These are phyloP conservation scores for Arenicola marina DNA, from an alignment of 2,888 invertebrate genomes.

Conservation along the genomic window DNA sequence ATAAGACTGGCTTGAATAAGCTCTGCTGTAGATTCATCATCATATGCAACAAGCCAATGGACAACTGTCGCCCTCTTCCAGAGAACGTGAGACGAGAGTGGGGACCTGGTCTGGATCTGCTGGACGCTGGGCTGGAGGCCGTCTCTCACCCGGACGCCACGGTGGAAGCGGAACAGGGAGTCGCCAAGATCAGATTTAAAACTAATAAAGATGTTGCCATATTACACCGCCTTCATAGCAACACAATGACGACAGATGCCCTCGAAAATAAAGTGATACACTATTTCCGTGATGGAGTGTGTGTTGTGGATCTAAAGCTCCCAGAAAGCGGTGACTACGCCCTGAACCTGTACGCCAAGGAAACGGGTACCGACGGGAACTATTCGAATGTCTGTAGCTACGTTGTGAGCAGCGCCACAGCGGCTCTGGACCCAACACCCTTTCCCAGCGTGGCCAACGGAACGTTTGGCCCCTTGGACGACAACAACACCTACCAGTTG, in stretches of 20 bases:
- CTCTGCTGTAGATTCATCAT: not conserved
- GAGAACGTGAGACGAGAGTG: conserved; percentile 6
- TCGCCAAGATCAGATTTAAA: conserved; percentile 6
- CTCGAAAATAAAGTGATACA: conserved; percentile 1
- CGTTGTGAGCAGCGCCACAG: not conserved
- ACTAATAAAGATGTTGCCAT: not conserved
- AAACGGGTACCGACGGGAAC: not conserved
- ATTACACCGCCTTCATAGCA: not conserved
- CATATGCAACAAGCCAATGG: not conserved
- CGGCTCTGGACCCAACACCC: not conserved
- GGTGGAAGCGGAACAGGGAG: conserved; percentile 9
- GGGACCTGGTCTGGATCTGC: conserved; percentile 7
- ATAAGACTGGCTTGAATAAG: too few species aligned
- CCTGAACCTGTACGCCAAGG: conserved; percentile 4
- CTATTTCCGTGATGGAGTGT: not conserved
- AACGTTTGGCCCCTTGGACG: not conserved
- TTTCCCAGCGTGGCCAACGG: not conserved
- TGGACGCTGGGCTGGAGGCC: not conserved
- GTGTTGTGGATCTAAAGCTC: not conserved
- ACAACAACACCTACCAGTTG: not conserved
- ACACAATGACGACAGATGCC: not conserved
- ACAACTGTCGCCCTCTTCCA: not conserved
- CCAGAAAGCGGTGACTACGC: conserved; percentile 7
- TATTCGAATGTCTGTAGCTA: not conserved
- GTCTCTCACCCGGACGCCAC: conserved; percentile 1